A percentile compares a stretch with the other conserved stretches of the same genome.
phyloP scores from a whole-genome alignment of 2,888 invertebrate genomes.

The Lumbricus terrestris region DNA sequence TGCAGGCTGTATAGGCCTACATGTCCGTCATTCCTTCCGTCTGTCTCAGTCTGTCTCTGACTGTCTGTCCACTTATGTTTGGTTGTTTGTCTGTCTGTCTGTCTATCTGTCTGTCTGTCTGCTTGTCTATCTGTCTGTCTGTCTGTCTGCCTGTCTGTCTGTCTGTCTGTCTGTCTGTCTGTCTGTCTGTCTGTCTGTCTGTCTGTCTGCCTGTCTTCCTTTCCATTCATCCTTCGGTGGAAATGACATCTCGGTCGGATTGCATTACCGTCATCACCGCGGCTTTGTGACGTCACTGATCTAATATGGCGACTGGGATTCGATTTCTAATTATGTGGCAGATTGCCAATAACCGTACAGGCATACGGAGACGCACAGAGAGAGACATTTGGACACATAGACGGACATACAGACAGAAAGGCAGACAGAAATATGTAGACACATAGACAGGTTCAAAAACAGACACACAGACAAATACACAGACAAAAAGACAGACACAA shows the following conservation, averaged over 20 bases:
- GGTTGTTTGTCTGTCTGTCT: not conserved
- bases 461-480: no score
- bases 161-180: not conserved
- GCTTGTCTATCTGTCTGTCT: not conserved
- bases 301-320: not conserved
- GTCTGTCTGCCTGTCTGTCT: no score
- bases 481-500: no score
- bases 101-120: not conserved
- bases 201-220: not conserved
- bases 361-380: not conserved
- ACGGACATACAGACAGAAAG: no score
- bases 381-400: no score
- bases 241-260: not conserved
- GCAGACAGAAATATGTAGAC: no score
- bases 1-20: no score
- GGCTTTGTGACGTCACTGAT: not conserved
- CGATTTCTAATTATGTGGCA: not conserved
- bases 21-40: not conserved
- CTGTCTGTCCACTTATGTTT: not conserved
- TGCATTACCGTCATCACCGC: not conserved
- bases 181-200: not conserved
- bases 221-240: not conserved
- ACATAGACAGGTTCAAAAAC: no score
- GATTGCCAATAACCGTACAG: not conserved
- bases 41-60: not conserved